Percentiles rank a stretch among this genome's conserved stretches.
Conservation (phyloP, 30 jellyfish, hydroid and myxozoan species). For the Morbakka virulenta region DNA sequence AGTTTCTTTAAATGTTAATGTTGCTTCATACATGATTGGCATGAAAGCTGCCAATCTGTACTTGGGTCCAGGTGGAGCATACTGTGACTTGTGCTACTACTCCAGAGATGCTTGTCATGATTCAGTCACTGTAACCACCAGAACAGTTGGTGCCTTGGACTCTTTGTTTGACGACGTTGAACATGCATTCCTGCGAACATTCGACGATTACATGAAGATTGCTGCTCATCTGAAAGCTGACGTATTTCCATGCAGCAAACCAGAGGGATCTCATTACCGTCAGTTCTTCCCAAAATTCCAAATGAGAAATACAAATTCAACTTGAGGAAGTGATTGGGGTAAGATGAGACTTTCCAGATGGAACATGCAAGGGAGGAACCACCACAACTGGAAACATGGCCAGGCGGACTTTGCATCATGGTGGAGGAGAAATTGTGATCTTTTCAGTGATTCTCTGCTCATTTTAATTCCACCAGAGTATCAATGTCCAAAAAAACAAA, state of each 20-base stretch:
- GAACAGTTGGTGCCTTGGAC: background rate
- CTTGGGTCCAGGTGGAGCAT: conserved; percentile 17
- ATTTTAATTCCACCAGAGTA: background rate
- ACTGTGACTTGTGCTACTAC: conserved; percentile 27
- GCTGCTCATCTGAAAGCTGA: conserved; percentile 20
- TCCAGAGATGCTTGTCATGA: background rate
- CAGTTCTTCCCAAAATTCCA: too few species aligned
- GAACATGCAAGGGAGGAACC: conserved; percentile 40
- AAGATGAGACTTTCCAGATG: conserved; percentile 29
- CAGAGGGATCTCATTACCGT: too few species aligned
- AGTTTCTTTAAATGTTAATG: conserved; percentile 5
- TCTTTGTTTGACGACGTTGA: background rate
- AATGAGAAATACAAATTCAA: background rate
- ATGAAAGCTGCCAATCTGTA: conserved; percentile 14
- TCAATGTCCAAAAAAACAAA: conserved; percentile 8
- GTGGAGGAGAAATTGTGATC: too few species aligned
- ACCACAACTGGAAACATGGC: conserved; percentile 18
- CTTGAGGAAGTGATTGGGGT: background rate
- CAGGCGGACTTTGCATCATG: background rate
- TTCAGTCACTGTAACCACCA: background rate
- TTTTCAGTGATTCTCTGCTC: conserved; percentile 25
- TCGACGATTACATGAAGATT: conserved; percentile 21
- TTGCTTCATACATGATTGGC: conserved; percentile 2
- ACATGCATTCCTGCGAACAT: conserved; percentile 24
- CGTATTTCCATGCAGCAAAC: conserved; percentile 8